These are phyloP conservation scores for Sinocyclocheilus anophthalmus DNA, from an alignment of 2,113 vertebrate genomes.

Conservation along the genomic window DNA sequence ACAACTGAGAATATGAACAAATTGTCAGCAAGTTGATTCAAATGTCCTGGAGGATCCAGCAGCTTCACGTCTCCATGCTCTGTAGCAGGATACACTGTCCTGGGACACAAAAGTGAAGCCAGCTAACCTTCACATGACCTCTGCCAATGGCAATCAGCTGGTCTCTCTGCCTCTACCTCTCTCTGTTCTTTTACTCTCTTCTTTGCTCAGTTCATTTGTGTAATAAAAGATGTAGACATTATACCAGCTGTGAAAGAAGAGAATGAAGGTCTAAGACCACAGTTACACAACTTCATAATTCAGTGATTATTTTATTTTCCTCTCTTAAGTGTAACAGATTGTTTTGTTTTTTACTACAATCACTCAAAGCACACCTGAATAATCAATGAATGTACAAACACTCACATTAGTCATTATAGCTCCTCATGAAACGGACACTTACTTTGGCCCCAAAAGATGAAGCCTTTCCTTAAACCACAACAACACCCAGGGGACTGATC, in stretches of 20 bases:
- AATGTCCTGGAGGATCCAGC: neutral
- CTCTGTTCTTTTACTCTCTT: neutral
- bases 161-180: neutral
- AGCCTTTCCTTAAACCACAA: constrained; percentile 36
- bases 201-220: neutral
- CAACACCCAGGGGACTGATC: constrained; percentile 32
- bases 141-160: constrained; percentile 35
- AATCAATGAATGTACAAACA: neutral
- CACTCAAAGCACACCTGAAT: too few species aligned
- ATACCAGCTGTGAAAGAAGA: neutral
- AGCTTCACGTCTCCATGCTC: neutral
- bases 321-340: neutral
- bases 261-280: neutral
- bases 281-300: neutral
- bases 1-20: neutral
- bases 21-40: neutral
- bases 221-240: neutral
- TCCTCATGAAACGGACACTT: constrained; percentile 11
- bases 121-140: constrained; percentile 32
- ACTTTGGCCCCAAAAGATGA: constrained; percentile 27
- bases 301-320: neutral
- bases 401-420: neutral
- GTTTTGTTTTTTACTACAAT: too few species aligned
- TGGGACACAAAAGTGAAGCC: neutral
- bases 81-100: constrained; percentile 1